Base-by-base conservation (phyloP, 2,888 invertebrate species). In the Lobophora halterata region DNA sequence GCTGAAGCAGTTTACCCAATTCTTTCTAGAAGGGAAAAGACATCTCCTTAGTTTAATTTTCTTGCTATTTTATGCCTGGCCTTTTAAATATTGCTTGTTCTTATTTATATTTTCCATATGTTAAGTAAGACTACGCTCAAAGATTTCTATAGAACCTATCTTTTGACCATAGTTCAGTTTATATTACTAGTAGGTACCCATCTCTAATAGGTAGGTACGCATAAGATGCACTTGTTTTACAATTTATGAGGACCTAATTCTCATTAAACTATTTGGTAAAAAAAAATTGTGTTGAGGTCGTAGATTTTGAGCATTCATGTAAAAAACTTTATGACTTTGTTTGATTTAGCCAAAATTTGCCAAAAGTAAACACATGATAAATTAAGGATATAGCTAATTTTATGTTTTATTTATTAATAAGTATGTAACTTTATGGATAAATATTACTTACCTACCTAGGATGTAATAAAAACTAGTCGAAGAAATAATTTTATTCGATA, bases 261-360 rank as follows among this genome's bases (percentile, higher is more conserved):
- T 76, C 70, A 72, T 69, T 30, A 38, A 39, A 31, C 32, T 37
- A 12, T 25, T 34, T 28, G 30, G 24, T 29, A 11, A 26, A n/a
- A n/a, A n/a, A n/a, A n/a, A n/a, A n/a, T n/a, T n/a, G n/a, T n/a
- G n/a, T n/a, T n/a, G n/a, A n/a, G n/a, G n/a, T n/a, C n/a, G n/a
- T n/a, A n/a, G n/a, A n/a, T n/a, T n/a, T n/a, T n/a, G n/a, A n/a
- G n/a, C n/a, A n/a, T n/a, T n/a, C n/a, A n/a, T n/a, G n/a, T n/a
- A n/a, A n/a, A n/a, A n/a, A n/a, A n/a, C n/a, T n/a, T n/a, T n/a
- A n/a, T n/a, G 6, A 33, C 12, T 12, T 29, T 27, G 18, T 23
- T 69, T 79, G 57, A 64, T 79, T 78, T 80, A 62, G 81, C 82
- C 82, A 86, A 85, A 82, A 78, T 76, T 79, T 82, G 85, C 85